A percentile compares a stretch with the other conserved stretches of the same genome.
These are phyloP conservation scores for Drosophila paracracens DNA, from an alignment of 2,888 invertebrate species.

Conservation along the genomic window DNA sequence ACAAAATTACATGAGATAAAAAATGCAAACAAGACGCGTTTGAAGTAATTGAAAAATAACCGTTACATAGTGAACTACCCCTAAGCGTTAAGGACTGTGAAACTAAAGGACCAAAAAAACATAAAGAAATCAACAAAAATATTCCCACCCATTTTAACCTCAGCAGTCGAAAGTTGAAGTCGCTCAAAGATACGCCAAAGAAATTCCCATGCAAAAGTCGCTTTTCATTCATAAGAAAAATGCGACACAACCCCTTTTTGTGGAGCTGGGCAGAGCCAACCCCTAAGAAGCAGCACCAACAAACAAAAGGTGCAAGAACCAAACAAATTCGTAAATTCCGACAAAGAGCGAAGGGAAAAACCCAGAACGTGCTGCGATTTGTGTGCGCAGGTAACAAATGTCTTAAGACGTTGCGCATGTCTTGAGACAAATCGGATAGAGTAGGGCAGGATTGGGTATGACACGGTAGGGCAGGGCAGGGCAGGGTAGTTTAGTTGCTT, in stretches of 20 bases:
- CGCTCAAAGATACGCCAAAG: conserved; percentile 38
- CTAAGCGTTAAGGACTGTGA: conserved; percentile 16
- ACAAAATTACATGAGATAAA: conserved; percentile 28
- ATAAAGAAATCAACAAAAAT: conserved; percentile 68
- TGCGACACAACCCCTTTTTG: conserved; percentile 27
- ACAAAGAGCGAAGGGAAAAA: conserved; percentile 43
- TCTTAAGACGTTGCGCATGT: conserved; percentile 81
- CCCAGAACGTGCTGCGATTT: conserved; percentile 69
- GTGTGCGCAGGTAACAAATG: conserved; percentile 63
- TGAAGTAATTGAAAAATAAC: conserved; percentile 41
- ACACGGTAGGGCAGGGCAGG: not conserved
- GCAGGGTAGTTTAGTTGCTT: conserved; percentile 28
- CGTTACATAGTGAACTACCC: conserved; percentile 31
- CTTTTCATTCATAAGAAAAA: conserved; percentile 27
- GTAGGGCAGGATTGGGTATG: conserved; percentile 14
- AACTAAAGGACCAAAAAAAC: conserved; percentile 18
- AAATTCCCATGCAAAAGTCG: conserved; percentile 73
- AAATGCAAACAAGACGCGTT: conserved; percentile 40
- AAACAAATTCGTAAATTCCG: conserved; percentile 25
- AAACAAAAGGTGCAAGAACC: conserved; percentile 48
- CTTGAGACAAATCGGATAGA: conserved; percentile 56
- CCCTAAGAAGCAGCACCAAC: conserved; percentile 23
- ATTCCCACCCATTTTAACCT: conserved; percentile 84
- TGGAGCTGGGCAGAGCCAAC: conserved; percentile 23
- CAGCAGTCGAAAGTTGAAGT: conserved; percentile 67